Evolutionary conservation across 2,113 vertebrate species (phyloP), one percentile per base, ranked within the genome.

Genomic region (Cichladusa arquata): DNA sequence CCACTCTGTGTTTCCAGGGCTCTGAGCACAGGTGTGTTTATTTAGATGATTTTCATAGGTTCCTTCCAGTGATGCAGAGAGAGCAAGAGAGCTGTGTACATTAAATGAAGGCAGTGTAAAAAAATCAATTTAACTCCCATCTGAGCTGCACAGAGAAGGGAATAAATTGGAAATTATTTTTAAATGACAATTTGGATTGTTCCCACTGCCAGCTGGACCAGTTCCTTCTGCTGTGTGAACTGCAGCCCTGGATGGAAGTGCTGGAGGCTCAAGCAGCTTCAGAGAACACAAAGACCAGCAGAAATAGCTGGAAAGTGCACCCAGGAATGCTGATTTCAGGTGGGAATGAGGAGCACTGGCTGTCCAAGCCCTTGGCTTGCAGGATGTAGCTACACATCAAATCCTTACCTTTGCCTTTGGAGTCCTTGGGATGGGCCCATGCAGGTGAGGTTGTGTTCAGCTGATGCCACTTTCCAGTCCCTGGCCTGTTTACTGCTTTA

Each of bases 51-150:
- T 94, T 85, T 48, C 85, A 77, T 54, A 69, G 65, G 86, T 72
- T 92, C 84, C 72, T 88, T 80, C 85, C 73, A 78, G 57, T 44
- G 81, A 81, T 72, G 82, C 71, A 90, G 85, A 40, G 70, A 40
- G 45, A 69, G 48, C 0, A 44, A 0, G 48, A 53, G 74, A 80
- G 74, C 71, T 77, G 54, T 71, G 78, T 84, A 51, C 44, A 19
- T 64, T 72, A 86, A 92, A 90, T 19, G 70, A 82, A 92, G 64
- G 66, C 88, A 77, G 74, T 69, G 90, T 81, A 69, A 92, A 93
- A 74, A 94, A 95, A 95, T 95, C 92, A 80, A 93, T 94, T 90
- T 67, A 94, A 69, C 81, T 96, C 90, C 85, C 82, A 85, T 94
- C 62, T 92, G 88, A 94, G 88, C 74, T 58, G 82, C 79, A 54